phyloP scores from a whole-genome alignment of 1,140 invertebrate genomes.

The Scaptomyza hsui region DNA sequence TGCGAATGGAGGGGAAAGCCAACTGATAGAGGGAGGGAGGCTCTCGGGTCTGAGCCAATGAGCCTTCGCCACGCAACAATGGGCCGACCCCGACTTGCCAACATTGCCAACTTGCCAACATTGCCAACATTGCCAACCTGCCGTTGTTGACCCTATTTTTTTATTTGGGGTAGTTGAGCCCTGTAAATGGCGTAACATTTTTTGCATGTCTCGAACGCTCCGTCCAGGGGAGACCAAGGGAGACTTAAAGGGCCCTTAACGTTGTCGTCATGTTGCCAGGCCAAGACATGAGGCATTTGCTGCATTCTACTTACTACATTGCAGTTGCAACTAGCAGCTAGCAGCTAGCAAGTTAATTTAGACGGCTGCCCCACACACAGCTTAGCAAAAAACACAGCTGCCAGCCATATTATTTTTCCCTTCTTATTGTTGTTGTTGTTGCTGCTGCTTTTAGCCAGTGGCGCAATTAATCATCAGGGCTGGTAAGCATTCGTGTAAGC shows the following conservation, averaged over 20 bases:
- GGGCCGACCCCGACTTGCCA: constrained; percentile 39
- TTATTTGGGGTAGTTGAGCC: constrained; percentile 62
- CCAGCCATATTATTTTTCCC: constrained; percentile 66
- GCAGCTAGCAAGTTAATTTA: constrained; percentile 76
- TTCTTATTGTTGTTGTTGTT: constrained; percentile 30
- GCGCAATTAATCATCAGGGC: constrained; percentile 76
- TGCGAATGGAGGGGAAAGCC: constrained; percentile 39
- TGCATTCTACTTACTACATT: constrained; percentile 37
- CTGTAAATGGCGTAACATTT: constrained; percentile 79
- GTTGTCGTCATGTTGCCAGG: constrained; percentile 73
- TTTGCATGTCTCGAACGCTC: constrained; percentile 63
- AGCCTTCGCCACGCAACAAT: constrained; percentile 78
- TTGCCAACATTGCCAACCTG: constrained; percentile 6
- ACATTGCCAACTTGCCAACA: neutral
- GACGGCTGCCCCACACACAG: constrained; percentile 37
- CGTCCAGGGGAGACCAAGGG: constrained; percentile 2
- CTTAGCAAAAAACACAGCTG: constrained; percentile 63
- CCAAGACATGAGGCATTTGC: constrained; percentile 60
- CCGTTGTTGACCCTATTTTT: constrained; percentile 65
- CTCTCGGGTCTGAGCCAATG: constrained; percentile 67
- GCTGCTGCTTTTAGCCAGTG: constrained; percentile 25
- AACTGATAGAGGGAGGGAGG: neutral
- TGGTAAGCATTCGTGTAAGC: constrained; percentile 80
- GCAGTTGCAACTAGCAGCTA: constrained; percentile 38
- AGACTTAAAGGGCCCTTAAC: constrained; percentile 56